Conservation (phyloP, 2,113 vertebrate genomes). For the Cinclus cinclus region DNA sequence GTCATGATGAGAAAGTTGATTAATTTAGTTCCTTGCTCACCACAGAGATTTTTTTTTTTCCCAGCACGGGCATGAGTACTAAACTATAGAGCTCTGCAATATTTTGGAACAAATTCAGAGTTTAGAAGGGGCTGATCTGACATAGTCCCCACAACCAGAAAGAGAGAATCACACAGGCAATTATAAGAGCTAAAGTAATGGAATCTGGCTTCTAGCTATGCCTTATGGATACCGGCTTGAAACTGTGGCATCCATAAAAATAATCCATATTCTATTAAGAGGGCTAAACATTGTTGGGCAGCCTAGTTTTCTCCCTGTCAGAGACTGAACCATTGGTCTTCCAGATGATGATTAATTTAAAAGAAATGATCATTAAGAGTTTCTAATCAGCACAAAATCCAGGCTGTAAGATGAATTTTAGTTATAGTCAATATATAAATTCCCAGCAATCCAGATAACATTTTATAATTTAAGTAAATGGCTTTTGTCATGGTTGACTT, state of each 20-base stretch:
- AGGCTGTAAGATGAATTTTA: neutral
- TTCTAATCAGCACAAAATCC: neutral
- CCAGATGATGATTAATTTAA: neutral
- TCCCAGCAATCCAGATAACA: neutral
- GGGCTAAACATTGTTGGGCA: neutral
- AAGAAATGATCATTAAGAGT: neutral
- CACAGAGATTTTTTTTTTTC: neutral
- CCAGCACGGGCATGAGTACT: neutral
- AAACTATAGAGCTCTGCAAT: neutral
- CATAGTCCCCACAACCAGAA: neutral
- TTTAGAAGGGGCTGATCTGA: neutral
- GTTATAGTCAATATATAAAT: neutral
- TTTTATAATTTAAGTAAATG: neutral
- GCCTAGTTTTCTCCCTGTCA: neutral
- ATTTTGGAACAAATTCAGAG: neutral
- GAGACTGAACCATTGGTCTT: neutral
- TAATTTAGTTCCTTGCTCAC: neutral
- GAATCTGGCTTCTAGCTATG: slow-evolving; percentile 38
- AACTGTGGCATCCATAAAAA: slow-evolving; percentile 25
- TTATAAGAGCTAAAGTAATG: slow-evolving; percentile 6
- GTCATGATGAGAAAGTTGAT: neutral
- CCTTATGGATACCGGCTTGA: neutral
- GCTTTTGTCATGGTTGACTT: neutral
- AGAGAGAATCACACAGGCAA: neutral
- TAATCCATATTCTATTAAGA: slow-evolving; percentile 34